Conservation (phyloP, 2,888 invertebrate genomes). For the Scaptomyza polygonia region DNA sequence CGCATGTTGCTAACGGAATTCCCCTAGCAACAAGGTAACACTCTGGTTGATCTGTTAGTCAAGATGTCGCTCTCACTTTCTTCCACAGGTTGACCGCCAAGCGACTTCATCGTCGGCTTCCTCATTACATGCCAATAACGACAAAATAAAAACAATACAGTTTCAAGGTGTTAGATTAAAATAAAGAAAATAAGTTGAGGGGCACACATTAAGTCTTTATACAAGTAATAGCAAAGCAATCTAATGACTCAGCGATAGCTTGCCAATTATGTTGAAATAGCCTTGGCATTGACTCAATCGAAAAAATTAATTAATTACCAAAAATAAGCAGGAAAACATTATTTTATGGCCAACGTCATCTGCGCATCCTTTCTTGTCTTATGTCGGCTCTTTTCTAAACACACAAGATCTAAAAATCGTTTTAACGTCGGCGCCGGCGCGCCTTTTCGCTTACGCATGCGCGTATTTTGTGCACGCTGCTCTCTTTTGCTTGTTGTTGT, state of each 20-base stretch:
- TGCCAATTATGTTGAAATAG: constrained; percentile 32
- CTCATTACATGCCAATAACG: constrained; percentile 59
- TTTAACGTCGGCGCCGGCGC: constrained; percentile 37
- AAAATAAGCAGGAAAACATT: constrained; percentile 3
- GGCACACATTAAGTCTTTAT: constrained; percentile 34
- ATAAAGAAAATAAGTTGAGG: constrained; percentile 8
- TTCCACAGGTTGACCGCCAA: constrained; percentile 45
- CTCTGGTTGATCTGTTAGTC: constrained; percentile 6
- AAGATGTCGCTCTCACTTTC: constrained; percentile 54
- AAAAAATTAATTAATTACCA: neutral
- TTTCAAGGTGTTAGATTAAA: constrained; percentile 58
- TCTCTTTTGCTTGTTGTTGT: constrained; percentile 8
- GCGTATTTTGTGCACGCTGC: constrained; percentile 3
- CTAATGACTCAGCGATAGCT: constrained; percentile 9
- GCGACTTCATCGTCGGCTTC: constrained; percentile 35
- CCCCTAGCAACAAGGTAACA: constrained; percentile 65
- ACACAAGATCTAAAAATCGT: neutral
- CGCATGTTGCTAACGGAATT: constrained; percentile 43
- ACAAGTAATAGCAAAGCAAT: constrained; percentile 18
- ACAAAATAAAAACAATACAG: constrained; percentile 13
- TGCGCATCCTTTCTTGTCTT: constrained; percentile 44
- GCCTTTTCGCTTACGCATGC: constrained; percentile 69
- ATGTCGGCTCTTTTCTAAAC: constrained; percentile 32
- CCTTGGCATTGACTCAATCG: constrained; percentile 5
- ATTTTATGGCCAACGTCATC: constrained; percentile 22